Evolutionary conservation across 2,797 vertebrate species (phyloP).

Genomic region (Lepidocolaptes lacrymiger): DNA sequence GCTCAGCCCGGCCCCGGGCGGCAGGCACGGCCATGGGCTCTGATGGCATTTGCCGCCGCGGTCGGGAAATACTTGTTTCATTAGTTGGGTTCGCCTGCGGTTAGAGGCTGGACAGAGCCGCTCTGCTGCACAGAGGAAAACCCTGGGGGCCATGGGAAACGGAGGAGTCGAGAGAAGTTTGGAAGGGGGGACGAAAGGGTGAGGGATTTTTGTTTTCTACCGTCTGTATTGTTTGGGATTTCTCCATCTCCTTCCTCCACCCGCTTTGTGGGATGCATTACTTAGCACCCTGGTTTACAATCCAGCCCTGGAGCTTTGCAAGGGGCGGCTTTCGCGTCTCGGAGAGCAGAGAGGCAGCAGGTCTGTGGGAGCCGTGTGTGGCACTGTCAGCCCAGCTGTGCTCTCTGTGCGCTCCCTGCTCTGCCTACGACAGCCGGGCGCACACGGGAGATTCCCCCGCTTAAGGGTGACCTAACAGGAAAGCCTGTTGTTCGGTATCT

Average conservation of each 20-base stretch:
- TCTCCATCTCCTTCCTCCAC: not conserved
- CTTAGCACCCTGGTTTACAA: not conserved
- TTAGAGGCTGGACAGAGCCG: not conserved
- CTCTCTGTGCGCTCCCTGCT: not conserved
- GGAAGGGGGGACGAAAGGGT: conserved; percentile 44
- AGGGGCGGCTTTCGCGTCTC: not conserved
- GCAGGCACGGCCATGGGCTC: not conserved
- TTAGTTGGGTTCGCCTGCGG: not conserved
- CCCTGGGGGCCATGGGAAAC: not conserved
- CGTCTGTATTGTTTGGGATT: conserved; percentile 11
- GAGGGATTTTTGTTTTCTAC: conserved; percentile 25
- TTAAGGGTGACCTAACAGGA: conserved; percentile 12
- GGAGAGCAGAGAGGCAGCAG: not conserved
- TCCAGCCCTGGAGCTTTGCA: not conserved
- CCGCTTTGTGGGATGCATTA: conserved; percentile 33
- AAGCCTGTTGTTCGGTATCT: conserved; percentile 25
- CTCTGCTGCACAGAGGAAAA: not conserved
- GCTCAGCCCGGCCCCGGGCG: not conserved
- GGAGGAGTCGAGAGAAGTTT: conserved; percentile 20
- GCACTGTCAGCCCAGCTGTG: conserved; percentile 41
- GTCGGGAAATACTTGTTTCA: not conserved
- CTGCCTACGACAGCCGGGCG: not conserved
- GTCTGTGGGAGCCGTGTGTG: not conserved
- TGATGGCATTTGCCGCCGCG: not conserved
- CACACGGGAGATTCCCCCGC: conserved; percentile 49